A percentile compares a stretch with the other conserved stretches of the same genome.
These are phyloP conservation scores for Ptycholaimellus sp. DNA, from an alignment of 2,888 invertebrate species.

Conservation along the genomic window DNA sequence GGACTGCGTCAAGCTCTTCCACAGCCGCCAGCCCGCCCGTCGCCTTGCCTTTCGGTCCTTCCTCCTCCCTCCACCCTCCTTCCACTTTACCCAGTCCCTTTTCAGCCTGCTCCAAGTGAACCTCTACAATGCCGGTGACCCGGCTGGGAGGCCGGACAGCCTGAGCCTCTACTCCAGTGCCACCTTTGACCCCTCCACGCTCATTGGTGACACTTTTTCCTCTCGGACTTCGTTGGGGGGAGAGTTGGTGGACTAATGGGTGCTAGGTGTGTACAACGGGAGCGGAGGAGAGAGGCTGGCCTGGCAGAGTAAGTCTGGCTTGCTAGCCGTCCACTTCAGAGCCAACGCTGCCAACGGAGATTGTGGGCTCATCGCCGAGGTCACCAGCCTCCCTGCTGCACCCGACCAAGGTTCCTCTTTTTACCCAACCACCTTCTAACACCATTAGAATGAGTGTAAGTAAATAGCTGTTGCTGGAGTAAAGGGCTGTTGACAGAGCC, in stretches of 20 bases:
- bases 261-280: too few species aligned
- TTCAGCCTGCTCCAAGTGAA: conserved; percentile 54
- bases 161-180: conserved; percentile 3
- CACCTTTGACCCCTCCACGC: not conserved
- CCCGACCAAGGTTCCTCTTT: conserved; percentile 3
- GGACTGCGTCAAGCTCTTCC: conserved; percentile 89
- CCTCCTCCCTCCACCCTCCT: too few species aligned
- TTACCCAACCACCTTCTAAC: conserved; percentile 1
- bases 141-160: conserved; percentile 4
- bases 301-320: conserved; percentile 8
- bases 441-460: too few species aligned
- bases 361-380: conserved; percentile 88
- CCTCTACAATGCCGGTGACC: conserved; percentile 9
- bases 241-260: too few species aligned
- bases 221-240: too few species aligned
- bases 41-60: conserved; percentile 38
- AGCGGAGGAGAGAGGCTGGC: not conserved
- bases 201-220: not conserved
- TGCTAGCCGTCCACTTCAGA: conserved; percentile 59
- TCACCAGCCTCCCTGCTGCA: conserved; percentile 54
- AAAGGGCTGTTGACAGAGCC: conserved; percentile 57
- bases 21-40: conserved; percentile 47
- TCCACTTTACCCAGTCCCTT: too few species aligned
- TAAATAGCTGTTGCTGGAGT: too few species aligned
- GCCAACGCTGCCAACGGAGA: conserved; percentile 78